Conservation (phyloP, 2,113 vertebrate genomes). For the Montifringilla adamsi region DNA sequence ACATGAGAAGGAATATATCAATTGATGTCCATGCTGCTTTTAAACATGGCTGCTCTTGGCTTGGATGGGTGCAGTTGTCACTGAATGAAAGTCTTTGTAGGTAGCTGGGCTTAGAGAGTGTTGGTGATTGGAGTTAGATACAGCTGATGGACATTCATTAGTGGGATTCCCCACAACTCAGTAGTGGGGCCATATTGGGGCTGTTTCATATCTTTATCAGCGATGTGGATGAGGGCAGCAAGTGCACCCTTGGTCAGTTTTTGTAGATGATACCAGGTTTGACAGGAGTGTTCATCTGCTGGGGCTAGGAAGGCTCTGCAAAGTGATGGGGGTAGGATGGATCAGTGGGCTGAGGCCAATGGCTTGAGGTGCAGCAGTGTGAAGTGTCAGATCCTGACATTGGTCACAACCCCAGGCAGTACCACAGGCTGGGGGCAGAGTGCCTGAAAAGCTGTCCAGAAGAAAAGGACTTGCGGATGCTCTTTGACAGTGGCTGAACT, state of each 20-base stretch:
- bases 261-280: neutral
- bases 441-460: neutral
- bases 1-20: neutral
- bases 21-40: neutral
- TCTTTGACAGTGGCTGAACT: neutral
- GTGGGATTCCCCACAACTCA: neutral
- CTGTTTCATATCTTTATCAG: neutral
- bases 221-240: accelerated
- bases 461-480: neutral
- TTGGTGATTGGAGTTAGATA: neutral
- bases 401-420: neutral
- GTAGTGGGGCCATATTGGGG: neutral
- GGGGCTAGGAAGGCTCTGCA: neutral
- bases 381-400: accelerated
- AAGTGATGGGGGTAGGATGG: neutral
- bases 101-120: no score
- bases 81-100: neutral
- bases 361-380: neutral
- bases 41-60: neutral
- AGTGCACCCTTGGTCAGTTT: neutral
- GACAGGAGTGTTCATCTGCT: neutral
- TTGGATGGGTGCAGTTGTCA: neutral
- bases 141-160: neutral
- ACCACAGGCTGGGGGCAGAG: no score
- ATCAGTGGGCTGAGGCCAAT: neutral